Percentiles rank a stretch among this genome's conserved stretches.
Conservation (phyloP, 2,113 vertebrate species). For the Anarhynchus alexandrinus region DNA sequence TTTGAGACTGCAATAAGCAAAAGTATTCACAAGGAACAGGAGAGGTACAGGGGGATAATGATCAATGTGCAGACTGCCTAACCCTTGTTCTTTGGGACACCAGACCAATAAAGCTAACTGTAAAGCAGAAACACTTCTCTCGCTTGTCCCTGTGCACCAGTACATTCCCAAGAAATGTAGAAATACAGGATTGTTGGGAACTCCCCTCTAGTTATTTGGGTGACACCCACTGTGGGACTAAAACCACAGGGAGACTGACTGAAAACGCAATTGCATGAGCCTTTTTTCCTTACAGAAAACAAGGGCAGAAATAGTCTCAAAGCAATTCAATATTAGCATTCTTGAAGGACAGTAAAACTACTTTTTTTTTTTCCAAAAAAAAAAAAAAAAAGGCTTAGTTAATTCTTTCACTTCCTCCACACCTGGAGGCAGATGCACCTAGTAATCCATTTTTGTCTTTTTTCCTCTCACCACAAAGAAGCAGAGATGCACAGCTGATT, state of each 20-base stretch:
- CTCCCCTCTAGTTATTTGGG: neutral
- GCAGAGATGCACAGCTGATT: neutral
- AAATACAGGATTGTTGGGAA: neutral
- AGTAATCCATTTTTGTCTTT: neutral
- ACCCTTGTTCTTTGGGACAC: neutral
- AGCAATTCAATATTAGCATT: neutral
- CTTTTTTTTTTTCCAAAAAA: neutral
- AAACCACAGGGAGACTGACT: neutral
- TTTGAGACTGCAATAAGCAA: neutral
- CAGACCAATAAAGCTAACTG: neutral
- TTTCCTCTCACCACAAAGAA: neutral
- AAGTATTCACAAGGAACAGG: neutral
- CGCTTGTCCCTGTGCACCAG: neutral
- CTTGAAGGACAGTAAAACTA: neutral
- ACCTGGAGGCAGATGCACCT: neutral
- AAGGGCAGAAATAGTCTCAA: neutral
- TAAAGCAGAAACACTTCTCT: neutral
- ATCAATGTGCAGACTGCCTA: neutral
- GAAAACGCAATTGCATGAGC: neutral
- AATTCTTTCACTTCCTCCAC: neutral
- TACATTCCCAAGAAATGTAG: neutral
- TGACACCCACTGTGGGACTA: neutral
- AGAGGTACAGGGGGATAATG: neutral
- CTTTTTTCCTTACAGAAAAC: neutral
- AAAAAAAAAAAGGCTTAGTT: neutral